Conservation (phyloP, 2,113 vertebrate species). For the Caranx ignobilis region DNA sequence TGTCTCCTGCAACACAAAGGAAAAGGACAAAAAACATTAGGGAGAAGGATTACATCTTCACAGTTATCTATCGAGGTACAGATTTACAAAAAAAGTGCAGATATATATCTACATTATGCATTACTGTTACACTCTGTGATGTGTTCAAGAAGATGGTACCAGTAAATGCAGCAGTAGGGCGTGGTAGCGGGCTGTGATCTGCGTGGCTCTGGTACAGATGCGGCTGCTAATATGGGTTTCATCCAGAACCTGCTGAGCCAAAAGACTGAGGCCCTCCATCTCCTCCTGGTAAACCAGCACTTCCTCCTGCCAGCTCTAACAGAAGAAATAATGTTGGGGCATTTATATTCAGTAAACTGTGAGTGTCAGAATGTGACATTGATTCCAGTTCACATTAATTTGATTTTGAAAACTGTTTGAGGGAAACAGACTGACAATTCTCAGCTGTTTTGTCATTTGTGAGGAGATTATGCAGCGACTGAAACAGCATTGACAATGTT, state of each 20-base stretch:
- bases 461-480: neutral
- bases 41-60: neutral
- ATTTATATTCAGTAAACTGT: neutral
- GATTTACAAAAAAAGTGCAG: neutral
- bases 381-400: neutral
- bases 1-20: slow-evolving; percentile 86
- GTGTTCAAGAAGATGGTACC: slow-evolving; percentile 53
- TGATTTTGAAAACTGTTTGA: neutral
- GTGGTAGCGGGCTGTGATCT: slow-evolving; percentile 93
- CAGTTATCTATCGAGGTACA: neutral
- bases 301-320: slow-evolving; percentile 94
- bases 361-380: neutral
- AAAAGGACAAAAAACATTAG: neutral
- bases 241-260: slow-evolving; percentile 94
- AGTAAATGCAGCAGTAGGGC: slow-evolving; percentile 89
- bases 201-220: slow-evolving; percentile 91
- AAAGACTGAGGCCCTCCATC: slow-evolving; percentile 90
- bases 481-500: neutral
- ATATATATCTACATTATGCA: neutral
- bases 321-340: neutral
- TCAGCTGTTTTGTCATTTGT: neutral
- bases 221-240: slow-evolving; percentile 89
- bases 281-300: slow-evolving; percentile 90
- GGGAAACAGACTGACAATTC: neutral
- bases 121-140: neutral